Evolutionary conservation across 1,140 invertebrate genomes (phyloP), one percentile per base, ranked within the genome.

Genomic region (Eumeta japonica): DNA sequence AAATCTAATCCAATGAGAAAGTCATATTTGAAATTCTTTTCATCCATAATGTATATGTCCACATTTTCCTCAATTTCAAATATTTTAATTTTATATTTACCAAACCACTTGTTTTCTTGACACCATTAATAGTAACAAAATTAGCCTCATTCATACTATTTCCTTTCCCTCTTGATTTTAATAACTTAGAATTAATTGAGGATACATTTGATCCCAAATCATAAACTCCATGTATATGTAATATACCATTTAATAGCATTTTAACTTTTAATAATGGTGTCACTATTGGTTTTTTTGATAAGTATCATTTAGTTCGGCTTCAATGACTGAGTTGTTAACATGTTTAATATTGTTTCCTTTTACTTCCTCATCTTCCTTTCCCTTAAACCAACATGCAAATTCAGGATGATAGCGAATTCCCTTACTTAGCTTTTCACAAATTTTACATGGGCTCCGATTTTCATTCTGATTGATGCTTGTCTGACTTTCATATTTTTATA

Each of bases 391-490:
- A 17, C 48, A 51, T 10, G 11, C 10, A 14, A 14, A 11, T 47
- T 53, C 50, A 10, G 45, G 28, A 28, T 53, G 50, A 19, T 39
- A 53, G 2, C 47, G 40, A 0, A 13, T 16, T 5, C 45, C 47
- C n/a, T 24, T 24, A 24, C n/a, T 24, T 24, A 24, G n/a, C n/a
- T 24, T 24, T 24, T 5, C n/a, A 24, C 20, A 24, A 24, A 24
- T 24, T 24, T 24, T 24, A 24, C 20, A 24, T 24, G 20, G 20
- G 5, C 5, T 24, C n/a, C n/a, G 20, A 24, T 24, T n/a, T 24
- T 24, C 20, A 24, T 24, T 24, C n/a, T 24, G 5, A 24, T 7
- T 24, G n/a, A 7, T 24, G 5, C 5, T 24, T 24, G 5, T 24
- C n/a, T 7, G n/a, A 24, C n/a, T 24, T 24, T n/a, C 20, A 24